Percentiles rank a stretch among this genome's conserved stretches.
These are phyloP conservation scores for Dendrolimus punctatus DNA, from an alignment of 1,140 invertebrate genomes.

Conservation along the genomic window DNA sequence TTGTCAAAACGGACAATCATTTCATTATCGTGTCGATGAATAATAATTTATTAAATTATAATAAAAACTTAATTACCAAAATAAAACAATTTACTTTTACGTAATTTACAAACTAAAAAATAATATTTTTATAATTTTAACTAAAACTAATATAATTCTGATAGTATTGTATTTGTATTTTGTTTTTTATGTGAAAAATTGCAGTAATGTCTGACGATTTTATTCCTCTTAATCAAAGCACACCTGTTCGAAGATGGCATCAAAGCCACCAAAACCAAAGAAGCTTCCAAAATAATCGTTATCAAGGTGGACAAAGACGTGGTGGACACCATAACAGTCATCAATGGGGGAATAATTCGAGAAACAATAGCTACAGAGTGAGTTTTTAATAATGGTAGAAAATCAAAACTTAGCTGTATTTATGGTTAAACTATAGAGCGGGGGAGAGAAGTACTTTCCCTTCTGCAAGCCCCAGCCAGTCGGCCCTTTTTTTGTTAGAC, in stretches of 20 bases:
- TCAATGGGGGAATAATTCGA: conserved; percentile 33
- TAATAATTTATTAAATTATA: no score
- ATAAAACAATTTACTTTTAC: no score
- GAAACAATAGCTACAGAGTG: conserved; percentile 45
- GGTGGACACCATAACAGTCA: conserved; percentile 25
- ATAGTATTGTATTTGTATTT: not conserved
- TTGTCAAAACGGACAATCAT: no score
- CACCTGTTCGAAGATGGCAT: conserved; percentile 44
- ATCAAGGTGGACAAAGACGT: conserved; percentile 25
- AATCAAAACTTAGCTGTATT: not conserved
- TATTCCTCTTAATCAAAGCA: conserved; percentile 58
- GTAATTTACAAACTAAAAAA: no score
- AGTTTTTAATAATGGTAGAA: conserved; percentile 1
- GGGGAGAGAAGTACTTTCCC: no score
- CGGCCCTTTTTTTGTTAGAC: no score
- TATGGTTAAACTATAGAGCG: conserved; percentile 6
- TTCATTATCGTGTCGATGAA: no score
- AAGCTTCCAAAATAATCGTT: conserved; percentile 28
- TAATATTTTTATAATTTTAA: not conserved
- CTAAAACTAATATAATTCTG: no score
- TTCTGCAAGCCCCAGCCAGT: no score
- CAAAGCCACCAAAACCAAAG: conserved; percentile 22
- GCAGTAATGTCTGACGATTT: conserved; percentile 53
- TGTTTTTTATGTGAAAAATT: not conserved
- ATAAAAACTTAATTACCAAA: no score